Base-by-base conservation (phyloP, 2,113 vertebrate genomes). In the Eleginops maclovinus region DNA sequence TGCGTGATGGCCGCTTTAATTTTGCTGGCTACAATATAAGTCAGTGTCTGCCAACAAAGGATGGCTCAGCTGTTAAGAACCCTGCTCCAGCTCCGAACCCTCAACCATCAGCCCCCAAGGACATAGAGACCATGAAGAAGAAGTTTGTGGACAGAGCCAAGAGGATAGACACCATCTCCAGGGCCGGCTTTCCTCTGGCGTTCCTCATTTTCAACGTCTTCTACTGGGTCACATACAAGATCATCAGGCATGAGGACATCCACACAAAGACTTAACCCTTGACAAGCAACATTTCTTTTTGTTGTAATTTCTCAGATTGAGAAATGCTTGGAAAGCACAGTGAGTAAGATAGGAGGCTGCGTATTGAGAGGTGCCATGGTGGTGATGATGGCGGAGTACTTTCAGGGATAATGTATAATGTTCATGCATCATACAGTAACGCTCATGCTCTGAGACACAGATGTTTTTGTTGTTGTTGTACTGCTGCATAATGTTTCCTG, bases 211-310 rank as follows among this genome's bases (percentile, higher is more conserved):
- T 99, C 93, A 99, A 99, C 86, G 95, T 99, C 93, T 99, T 99
- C 94, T 99, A 99, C 94, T 99, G 98, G 98, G 96, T 99, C 88
- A 99, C 98, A 24, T 99, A 99, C 88, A 99, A 99, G 94, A 99
- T 99, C 93, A 98, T 99, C 94, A 91, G 98, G 79, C 96, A 99
- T 61, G 97, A 99, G 93, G 96, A 96, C 94, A 93, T 97, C 75
- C 94, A 96, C 90, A 95, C 96, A 91, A 92, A 79, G 60, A 77
- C 62, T 77, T 82, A n/a, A 46, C 47, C 3, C 15, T 17, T 4
- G 3, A 60, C 60, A 24, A n/a, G 61, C 6, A 15, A 67, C 9
- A 22, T 60, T 46, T 60, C 8, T 43, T 60, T 77, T 65, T 46
- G 75, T 69, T 28, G 31, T 36, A 59, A 47, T 77, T 87, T 89